Conservation (phyloP, 2,888 invertebrate species). For the Mythimna albipuncta region DNA sequence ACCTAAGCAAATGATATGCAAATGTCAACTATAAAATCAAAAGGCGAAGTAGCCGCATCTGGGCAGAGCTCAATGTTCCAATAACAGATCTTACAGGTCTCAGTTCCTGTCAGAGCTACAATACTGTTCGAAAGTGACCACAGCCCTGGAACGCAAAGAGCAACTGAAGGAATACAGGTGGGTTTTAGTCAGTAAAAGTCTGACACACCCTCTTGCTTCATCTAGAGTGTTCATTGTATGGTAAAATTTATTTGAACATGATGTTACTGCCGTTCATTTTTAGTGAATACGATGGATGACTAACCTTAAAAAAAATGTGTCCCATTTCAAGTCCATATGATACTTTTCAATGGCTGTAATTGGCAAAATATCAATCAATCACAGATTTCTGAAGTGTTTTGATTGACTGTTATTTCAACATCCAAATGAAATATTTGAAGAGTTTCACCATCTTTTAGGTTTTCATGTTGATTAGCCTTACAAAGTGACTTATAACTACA, state of each 20-base stretch:
- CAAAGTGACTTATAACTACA: conserved; percentile 19
- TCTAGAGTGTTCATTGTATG: too few relatives aligned
- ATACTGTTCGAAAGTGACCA: too few relatives aligned
- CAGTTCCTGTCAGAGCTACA: too few relatives aligned
- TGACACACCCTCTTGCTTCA: too few relatives aligned
- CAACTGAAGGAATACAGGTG: too few relatives aligned
- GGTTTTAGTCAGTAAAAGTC: too few relatives aligned
- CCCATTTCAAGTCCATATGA: not conserved
- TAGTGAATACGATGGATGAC: too few relatives aligned
- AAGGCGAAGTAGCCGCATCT: not conserved
- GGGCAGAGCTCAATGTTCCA: not conserved
- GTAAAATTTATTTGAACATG: too few relatives aligned
- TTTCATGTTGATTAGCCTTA: conserved; percentile 3
- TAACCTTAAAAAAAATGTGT: not conserved
- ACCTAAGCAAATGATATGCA: not conserved
- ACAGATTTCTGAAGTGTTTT: not conserved
- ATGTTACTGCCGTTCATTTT: too few relatives aligned
- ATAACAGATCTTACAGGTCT: too few relatives aligned
- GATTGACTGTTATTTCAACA: not conserved
- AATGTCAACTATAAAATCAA: not conserved
- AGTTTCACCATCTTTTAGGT: not conserved
- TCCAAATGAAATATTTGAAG: not conserved
- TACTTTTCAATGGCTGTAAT: not conserved
- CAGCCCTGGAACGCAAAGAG: too few relatives aligned
- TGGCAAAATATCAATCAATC: not conserved